A percentile compares a stretch with the other conserved stretches of the same genome.
Conservation (phyloP, 2,888 invertebrate species). For the Nudaria mundana region DNA sequence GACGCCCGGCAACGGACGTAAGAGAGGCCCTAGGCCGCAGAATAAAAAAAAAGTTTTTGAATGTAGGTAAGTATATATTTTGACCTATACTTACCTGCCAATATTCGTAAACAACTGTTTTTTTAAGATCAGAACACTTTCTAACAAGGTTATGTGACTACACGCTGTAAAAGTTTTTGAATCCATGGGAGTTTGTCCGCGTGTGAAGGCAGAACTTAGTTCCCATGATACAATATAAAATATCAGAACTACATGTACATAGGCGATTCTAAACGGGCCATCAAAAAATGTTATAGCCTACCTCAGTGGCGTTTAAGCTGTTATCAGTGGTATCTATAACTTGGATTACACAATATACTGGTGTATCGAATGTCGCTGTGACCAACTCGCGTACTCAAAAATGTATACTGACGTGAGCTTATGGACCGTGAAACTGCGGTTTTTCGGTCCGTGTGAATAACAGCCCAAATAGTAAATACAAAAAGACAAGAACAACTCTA, state of each 20-base stretch:
- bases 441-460: constrained; percentile 37
- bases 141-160: constrained; percentile 47
- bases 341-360: constrained; percentile 45
- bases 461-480: constrained; percentile 14
- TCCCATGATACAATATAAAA: constrained; percentile 61
- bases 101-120: constrained; percentile 30
- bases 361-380: constrained; percentile 57
- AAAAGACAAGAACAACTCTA: constrained; percentile 7
- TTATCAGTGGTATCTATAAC: constrained; percentile 50
- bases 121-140: constrained; percentile 31
- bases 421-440: constrained; percentile 63
- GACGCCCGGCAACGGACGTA: too few species aligned
- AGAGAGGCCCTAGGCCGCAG: too few species aligned
- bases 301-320: constrained; percentile 60
- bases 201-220: constrained; percentile 57
- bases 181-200: constrained; percentile 46
- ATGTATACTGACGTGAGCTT: constrained; percentile 51
- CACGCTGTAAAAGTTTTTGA: constrained; percentile 40
- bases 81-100: too few species aligned
- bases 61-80: too few species aligned
- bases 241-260: constrained; percentile 48
- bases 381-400: constrained; percentile 43
- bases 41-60: too few species aligned
- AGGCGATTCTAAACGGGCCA: constrained; percentile 48
- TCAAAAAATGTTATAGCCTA: constrained; percentile 58